Base-by-base conservation (phyloP, 2,797 vertebrate genomes). In the Xerus rutilus region DNA sequence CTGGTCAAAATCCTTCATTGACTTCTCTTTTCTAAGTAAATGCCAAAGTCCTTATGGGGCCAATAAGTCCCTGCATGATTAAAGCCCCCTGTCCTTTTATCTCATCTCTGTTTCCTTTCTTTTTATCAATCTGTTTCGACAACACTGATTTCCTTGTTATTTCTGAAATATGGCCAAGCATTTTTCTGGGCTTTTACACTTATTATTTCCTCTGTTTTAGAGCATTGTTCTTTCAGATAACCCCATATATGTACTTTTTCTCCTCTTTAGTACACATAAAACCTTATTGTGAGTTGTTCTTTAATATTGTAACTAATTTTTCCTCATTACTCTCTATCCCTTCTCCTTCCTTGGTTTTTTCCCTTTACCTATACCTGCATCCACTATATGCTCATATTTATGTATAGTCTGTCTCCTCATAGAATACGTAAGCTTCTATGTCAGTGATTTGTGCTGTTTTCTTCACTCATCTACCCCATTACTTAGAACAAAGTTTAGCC, bases 291-390 rank as follows among this genome's bases (percentile, higher is more conserved):
- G 57, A 85, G 15, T 4, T 45, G 67, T 5, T 45, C 72, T 57
- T 73, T 83, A 32, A 30, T 43, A n/a, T 76, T 85, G 14, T n/a
- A 79, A 93, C 30, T 93, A 39, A 77, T 85, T 90, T 92, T 78
- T 47, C 28, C 47, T 21, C 28, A 65, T 78, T 87, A 73, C 39
- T 88, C 32, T 91, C 47, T 82, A 6, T 74, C 5, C 30, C 69
- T 23, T 83, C 49, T 82, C 28, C 39, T 92, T 78, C 39, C n/a
- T 82, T 83, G 23, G 6, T 79, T 83, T 83, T 54, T 32, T 3
- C 17, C 18, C 62, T 57, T 64, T 47, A 6, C 45, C 25, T 45
- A 35, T 28, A 43, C 25, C 52, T 47, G 39, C 30, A 13, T 45
- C 49, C 21, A 89, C 59, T 81, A 0, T 87, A 25, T 74, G 74